phyloP scores from a whole-genome alignment of 2,888 invertebrate genomes.

The Hesperia comma region DNA sequence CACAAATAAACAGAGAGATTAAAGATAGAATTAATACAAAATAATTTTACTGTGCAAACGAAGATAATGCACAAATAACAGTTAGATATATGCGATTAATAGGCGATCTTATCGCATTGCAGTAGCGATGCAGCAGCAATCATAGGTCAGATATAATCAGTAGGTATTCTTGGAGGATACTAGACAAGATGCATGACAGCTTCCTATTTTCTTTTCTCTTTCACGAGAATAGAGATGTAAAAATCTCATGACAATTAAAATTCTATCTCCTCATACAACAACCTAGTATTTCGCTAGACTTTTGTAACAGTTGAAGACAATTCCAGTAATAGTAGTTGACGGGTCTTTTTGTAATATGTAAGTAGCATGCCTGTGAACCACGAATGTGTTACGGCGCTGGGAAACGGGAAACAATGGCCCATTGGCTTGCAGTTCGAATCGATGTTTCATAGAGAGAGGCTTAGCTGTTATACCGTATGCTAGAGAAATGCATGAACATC shows the following conservation, averaged over 20 bases:
- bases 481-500: slow-evolving; percentile 21
- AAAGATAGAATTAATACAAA: too few relatives aligned
- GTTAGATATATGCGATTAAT: too few relatives aligned
- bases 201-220: too few relatives aligned
- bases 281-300: slow-evolving; percentile 20
- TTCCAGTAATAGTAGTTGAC: slow-evolving; percentile 23
- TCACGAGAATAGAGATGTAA: too few relatives aligned
- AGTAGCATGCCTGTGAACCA: slow-evolving; percentile 28
- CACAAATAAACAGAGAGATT: too few relatives aligned
- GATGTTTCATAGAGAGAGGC: slow-evolving; percentile 25
- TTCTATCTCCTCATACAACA: neutral
- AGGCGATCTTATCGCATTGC: too few relatives aligned
- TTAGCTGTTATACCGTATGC: slow-evolving; percentile 26
- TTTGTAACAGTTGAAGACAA: slow-evolving; percentile 21
- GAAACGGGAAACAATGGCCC: slow-evolving; percentile 43
- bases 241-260: neutral
- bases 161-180: too few relatives aligned
- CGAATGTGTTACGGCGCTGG: slow-evolving; percentile 45
- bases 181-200: too few relatives aligned
- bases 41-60: too few relatives aligned
- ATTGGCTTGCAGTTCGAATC: slow-evolving; percentile 16
- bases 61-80: too few relatives aligned
- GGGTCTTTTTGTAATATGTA: slow-evolving; percentile 20
- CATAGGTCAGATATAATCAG: too few relatives aligned
- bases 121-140: too few relatives aligned